Base-by-base conservation (phyloP, 2,113 vertebrate species). In the Corapipo altera region DNA sequence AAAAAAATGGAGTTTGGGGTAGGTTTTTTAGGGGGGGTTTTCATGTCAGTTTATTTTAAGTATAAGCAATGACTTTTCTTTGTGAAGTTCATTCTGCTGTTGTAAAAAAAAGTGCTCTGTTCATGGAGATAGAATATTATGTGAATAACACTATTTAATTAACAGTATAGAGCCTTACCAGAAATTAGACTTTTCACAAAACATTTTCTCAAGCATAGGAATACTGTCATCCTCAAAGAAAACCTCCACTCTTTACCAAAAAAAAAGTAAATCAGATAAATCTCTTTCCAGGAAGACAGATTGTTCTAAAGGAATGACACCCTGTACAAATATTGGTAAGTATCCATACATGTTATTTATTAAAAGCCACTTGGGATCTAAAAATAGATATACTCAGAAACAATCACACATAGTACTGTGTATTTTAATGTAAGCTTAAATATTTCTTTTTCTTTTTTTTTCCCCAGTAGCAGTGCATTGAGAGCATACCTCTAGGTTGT, bases 401-500 rank as follows among this genome's bases (percentile, higher is more conserved):
- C 27, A 77, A 49, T 49, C 27, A 24, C 32, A 57, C 8, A 33
- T 7, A n/a, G 3, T 52, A 79, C 5, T 67, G 21, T 17, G 8
- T n/a, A 72, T 73, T 82, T 59, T 37, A 66, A 8, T 26, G 8
- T 30, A 69, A 81, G 39, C 8, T 17, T 66, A 49, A 37, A 26
- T 30, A 51, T 43, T 77, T 39, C 0, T 44, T 44, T 32, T 19
- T 30, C 61, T 21, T n/a, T 84, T 26, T 62, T 52, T 2, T 32
- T 21, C 28, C 26, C n/a, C 70, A 93, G 78, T 17, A 75, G 39
- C 32, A 35, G 22, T 12, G 8, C 28, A 46, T 19, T 19, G 57
- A 65, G 12, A 75, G 14, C 96, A 90, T 98, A 99, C 99, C 99
- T 99, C 99, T 98, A 73, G 99, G 99, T 89, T 99, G 99, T 49